Conservation (phyloP, 2,797 vertebrate species). For the Hypotaenidia okinawae region DNA sequence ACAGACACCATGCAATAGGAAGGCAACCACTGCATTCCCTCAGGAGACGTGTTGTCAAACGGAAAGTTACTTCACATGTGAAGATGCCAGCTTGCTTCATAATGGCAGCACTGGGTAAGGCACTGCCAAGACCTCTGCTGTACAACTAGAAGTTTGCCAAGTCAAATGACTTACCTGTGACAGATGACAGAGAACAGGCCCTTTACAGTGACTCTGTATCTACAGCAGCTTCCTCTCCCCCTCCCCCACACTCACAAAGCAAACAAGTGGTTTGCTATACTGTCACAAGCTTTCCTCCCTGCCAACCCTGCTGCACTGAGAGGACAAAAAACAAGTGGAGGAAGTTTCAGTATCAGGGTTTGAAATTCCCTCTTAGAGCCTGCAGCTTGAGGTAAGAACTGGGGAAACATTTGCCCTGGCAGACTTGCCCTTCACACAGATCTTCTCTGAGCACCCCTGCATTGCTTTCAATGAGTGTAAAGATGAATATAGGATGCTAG, state of each 20-base stretch:
- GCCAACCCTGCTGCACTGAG: background rate
- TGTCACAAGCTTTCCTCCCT: background rate
- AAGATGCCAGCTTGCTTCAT: background rate
- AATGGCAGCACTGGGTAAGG: background rate
- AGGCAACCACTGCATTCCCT: background rate
- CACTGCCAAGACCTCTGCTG: background rate
- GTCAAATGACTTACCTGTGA: background rate
- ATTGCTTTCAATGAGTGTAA: background rate
- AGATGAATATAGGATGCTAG: background rate
- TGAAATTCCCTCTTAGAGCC: background rate
- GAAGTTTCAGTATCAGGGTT: fast-evolving
- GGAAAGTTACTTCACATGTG: background rate
- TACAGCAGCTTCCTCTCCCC: background rate
- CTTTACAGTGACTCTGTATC: background rate
- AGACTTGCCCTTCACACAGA: background rate
- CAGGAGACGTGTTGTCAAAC: background rate
- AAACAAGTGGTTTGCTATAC: background rate
- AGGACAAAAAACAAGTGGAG: background rate
- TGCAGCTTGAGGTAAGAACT: background rate
- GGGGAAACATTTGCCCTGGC: background rate
- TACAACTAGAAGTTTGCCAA: background rate
- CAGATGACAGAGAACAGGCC: background rate
- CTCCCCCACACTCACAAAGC: background rate
- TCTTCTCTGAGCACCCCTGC: background rate
- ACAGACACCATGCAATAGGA: background rate